Evolutionary conservation across 1,140 invertebrate species (phyloP).

Genomic region (Leptinotarsa lineolata): DNA sequence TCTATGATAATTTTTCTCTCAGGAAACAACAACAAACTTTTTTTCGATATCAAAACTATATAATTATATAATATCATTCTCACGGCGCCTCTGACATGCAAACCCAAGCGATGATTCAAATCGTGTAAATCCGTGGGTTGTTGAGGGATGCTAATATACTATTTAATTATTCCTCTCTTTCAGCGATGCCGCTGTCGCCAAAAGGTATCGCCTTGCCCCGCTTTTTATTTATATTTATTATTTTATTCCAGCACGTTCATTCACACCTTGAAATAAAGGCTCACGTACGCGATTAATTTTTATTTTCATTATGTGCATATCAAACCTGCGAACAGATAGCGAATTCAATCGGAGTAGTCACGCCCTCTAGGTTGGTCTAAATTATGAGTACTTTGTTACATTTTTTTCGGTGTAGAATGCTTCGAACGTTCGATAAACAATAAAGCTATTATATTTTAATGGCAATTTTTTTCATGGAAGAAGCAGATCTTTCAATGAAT

Average conservation of each 20-base stretch:
- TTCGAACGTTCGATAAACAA: no score
- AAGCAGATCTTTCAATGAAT: no score
- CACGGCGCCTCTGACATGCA: background rate
- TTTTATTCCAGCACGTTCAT: background rate
- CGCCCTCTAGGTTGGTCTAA: background rate
- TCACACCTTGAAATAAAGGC: constrained; percentile 18
- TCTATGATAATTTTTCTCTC: no score
- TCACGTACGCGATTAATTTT: constrained; percentile 11
- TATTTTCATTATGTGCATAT: constrained; percentile 23
- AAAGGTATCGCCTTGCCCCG: constrained; percentile 19
- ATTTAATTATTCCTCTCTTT: constrained; percentile 35
- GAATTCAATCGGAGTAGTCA: background rate
- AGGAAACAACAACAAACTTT: no score
- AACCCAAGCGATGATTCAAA: constrained; percentile 20
- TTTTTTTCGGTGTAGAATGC: no score
- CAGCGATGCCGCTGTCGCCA: constrained; percentile 2
- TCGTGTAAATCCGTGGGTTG: constrained; percentile 29
- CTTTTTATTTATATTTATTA: constrained; percentile 23
- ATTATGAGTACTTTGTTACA: background rate
- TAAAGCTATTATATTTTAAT: no score
- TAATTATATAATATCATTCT: background rate
- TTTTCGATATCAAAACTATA: no score
- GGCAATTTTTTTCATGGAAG: no score
- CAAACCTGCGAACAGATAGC: constrained; percentile 7
- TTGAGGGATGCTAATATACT: constrained; percentile 33